These are phyloP conservation scores for Scylla paramamosain DNA, from an alignment of 1,140 invertebrate genomes.

Conservation along the genomic window DNA sequence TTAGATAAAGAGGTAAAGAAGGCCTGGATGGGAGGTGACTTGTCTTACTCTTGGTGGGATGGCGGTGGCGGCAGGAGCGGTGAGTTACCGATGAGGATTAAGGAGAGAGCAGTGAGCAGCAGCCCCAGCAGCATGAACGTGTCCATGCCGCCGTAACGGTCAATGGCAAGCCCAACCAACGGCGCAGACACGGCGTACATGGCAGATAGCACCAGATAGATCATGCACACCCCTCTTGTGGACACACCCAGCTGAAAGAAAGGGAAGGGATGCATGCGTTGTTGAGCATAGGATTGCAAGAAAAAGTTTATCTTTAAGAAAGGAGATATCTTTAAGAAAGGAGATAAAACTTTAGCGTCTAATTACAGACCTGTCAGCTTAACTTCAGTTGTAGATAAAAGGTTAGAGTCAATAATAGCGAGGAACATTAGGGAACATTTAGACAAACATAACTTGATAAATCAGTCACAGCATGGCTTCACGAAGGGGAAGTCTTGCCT, in stretches of 20 bases:
- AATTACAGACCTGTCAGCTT: too few relatives aligned
- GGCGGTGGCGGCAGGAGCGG: slow-evolving; percentile 48
- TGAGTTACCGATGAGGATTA: slow-evolving; percentile 63
- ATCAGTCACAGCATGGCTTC: too few relatives aligned
- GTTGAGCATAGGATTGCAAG: background rate
- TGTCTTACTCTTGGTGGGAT: slow-evolving; percentile 58
- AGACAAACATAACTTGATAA: too few relatives aligned
- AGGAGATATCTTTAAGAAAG: too few relatives aligned
- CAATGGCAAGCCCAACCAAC: slow-evolving; percentile 52
- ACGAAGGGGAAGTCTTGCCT: too few relatives aligned
- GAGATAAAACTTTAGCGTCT: too few relatives aligned
- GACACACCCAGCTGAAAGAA: slow-evolving; percentile 57
- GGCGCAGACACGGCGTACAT: slow-evolving; percentile 55
- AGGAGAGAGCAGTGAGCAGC: slow-evolving; percentile 36
- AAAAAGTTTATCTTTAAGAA: too few relatives aligned
- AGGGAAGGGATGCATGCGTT: background rate
- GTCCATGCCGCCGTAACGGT: slow-evolving; percentile 28
- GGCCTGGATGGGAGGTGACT: too few relatives aligned
- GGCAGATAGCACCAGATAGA: slow-evolving; percentile 56
- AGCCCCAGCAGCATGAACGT: slow-evolving; percentile 57
- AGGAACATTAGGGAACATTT: too few relatives aligned
- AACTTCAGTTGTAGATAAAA: too few relatives aligned
- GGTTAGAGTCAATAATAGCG: too few relatives aligned
- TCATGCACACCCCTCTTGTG: slow-evolving; percentile 52
- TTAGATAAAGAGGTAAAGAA: too few relatives aligned